phyloP scores from a whole-genome alignment of 2,797 vertebrate species.

The Rhyacichthys aspro region DNA sequence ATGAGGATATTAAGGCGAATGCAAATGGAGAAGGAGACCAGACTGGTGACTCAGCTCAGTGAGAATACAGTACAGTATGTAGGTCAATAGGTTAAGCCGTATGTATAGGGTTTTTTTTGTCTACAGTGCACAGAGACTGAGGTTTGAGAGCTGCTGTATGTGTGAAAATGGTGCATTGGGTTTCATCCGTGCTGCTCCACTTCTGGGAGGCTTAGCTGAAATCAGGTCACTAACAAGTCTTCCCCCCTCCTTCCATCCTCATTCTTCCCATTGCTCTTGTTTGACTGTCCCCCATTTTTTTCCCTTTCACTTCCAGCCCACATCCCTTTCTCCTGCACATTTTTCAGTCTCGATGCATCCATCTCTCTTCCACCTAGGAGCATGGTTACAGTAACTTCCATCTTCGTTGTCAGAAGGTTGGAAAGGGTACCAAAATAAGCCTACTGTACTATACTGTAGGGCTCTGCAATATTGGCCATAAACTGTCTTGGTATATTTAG shows the following conservation, averaged over 20 bases:
- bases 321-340: slow-evolving; percentile 14
- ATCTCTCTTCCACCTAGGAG: too few relatives aligned
- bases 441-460: too few relatives aligned
- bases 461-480: too few relatives aligned
- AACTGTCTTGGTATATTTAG: too few relatives aligned
- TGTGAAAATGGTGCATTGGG: slow-evolving; percentile 19
- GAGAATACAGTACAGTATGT: slow-evolving; percentile 30
- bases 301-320: slow-evolving; percentile 30
- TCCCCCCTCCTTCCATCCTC: slow-evolving; percentile 20
- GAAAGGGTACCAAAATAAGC: too few relatives aligned
- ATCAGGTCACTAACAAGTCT: slow-evolving; percentile 71
- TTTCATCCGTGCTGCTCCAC: slow-evolving; percentile 55
- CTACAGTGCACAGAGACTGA: background rate
- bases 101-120: background rate
- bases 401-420: too few relatives aligned
- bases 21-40: slow-evolving; percentile 3
- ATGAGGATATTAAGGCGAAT: slow-evolving; percentile 5
- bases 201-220: slow-evolving; percentile 67
- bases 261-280: slow-evolving; percentile 20
- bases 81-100: slow-evolving; percentile 32
- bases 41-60: slow-evolving; percentile 51
- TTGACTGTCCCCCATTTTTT: slow-evolving; percentile 28
- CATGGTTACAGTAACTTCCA: too few relatives aligned
- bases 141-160: slow-evolving; percentile 25
- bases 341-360: background rate